These are phyloP conservation scores for Microcebus tavaratra DNA, from an alignment of 2,113 vertebrate genomes.

Conservation along the genomic window DNA sequence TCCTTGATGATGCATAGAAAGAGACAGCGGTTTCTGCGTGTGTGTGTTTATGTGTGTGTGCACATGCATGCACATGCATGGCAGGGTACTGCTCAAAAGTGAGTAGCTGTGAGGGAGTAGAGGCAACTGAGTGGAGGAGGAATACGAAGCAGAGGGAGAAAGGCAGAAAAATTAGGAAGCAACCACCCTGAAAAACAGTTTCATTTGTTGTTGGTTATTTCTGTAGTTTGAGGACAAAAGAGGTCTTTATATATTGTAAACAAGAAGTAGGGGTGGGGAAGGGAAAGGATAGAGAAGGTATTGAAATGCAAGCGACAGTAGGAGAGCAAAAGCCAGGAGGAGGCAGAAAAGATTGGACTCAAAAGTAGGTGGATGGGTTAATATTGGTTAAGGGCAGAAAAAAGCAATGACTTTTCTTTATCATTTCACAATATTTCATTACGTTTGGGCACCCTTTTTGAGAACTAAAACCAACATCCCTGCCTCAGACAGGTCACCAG, in stretches of 20 bases:
- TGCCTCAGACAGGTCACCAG: no score
- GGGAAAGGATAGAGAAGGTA: neutral
- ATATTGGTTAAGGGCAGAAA: neutral
- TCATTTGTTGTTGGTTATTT: neutral
- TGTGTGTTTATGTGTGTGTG: neutral
- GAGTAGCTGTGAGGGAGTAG: neutral
- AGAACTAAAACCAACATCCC: no score
- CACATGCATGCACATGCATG: fast-evolving
- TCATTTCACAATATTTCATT: neutral
- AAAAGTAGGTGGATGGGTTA: neutral
- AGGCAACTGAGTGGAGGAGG: neutral
- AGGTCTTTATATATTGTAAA: neutral
- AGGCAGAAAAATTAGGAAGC: neutral
- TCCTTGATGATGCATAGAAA: neutral
- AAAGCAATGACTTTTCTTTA: neutral
- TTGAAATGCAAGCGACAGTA: neutral
- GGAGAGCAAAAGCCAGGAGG: neutral
- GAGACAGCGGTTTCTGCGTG: neutral
- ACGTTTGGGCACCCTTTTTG: neutral
- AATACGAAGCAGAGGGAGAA: neutral
- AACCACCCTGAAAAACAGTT: neutral
- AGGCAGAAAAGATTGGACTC: neutral
- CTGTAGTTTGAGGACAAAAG: neutral
- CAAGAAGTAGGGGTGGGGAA: neutral
- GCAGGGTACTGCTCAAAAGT: neutral